phyloP scores from a whole-genome alignment of 2,888 invertebrate genomes.

The Ophion ellenae region DNA sequence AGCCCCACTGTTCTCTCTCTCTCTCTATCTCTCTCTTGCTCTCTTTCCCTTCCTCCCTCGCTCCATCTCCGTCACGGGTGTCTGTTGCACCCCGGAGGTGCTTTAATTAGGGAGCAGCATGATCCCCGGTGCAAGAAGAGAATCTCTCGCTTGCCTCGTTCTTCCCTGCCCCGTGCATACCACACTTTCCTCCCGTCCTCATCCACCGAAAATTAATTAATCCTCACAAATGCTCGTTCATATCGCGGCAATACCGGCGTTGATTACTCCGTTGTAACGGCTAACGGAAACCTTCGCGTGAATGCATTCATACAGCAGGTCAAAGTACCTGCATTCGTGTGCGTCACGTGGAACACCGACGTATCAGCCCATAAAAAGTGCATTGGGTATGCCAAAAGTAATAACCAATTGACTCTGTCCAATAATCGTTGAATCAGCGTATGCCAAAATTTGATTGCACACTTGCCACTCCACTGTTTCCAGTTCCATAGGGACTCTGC shows the following conservation, averaged over 20 bases:
- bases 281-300: slow-evolving; percentile 27
- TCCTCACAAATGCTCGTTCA: slow-evolving; percentile 50
- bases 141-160: slow-evolving; percentile 25
- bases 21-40: slow-evolving; percentile 19
- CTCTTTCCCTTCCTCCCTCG: neutral
- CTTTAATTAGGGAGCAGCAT: slow-evolving; percentile 61
- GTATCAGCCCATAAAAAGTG: neutral
- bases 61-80: neutral
- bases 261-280: slow-evolving; percentile 54
- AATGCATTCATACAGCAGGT: neutral
- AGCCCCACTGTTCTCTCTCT: neutral
- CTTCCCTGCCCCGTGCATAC: neutral
- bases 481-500: neutral
- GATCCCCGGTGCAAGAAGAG: slow-evolving; percentile 48
- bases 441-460: neutral
- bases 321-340: neutral
- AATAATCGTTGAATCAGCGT: neutral
- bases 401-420: neutral
- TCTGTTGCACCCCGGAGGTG: slow-evolving; percentile 46
- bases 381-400: neutral
- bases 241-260: slow-evolving; percentile 48
- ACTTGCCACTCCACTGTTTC: neutral
- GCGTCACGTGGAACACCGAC: neutral
- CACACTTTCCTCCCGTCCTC: neutral
- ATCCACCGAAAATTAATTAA: slow-evolving; percentile 55